Evolutionary conservation across 2,888 invertebrate species (phyloP).

Genomic region (Tinea pellionella): DNA sequence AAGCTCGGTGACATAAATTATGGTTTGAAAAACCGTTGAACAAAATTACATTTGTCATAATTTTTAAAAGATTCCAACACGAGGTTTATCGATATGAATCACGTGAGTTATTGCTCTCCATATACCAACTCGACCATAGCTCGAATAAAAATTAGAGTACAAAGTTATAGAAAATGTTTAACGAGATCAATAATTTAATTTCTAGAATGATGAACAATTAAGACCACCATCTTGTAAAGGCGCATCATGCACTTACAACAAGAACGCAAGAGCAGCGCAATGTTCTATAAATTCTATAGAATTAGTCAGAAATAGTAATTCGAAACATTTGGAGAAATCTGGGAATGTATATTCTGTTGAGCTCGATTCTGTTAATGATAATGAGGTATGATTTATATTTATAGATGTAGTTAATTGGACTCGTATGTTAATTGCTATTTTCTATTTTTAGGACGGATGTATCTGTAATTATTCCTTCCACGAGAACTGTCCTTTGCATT

Average conservation of each 20-base stretch:
- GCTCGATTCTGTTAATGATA: background rate
- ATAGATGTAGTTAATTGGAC: no score
- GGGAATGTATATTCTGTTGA: background rate
- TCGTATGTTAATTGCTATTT: no score
- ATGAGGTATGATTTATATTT: background rate
- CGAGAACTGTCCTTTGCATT: background rate
- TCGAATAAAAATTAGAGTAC: no score
- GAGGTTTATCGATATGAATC: no score
- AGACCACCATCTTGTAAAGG: slow-evolving; percentile 29
- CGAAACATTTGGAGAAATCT: background rate
- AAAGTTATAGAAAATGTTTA: no score
- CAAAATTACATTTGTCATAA: no score
- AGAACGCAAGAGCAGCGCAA: slow-evolving; percentile 48
- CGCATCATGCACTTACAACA: slow-evolving; percentile 29
- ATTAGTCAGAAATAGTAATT: background rate
- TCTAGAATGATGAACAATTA: background rate
- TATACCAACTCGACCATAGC: no score
- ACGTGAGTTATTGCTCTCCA: no score
- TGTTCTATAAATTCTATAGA: slow-evolving; percentile 22
- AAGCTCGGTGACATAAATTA: no score
- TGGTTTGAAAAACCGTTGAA: no score
- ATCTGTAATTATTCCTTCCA: background rate
- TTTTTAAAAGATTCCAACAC: no score
- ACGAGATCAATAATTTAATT: no score
- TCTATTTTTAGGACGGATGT: background rate